Evolutionary conservation across 2,113 vertebrate species (phyloP).

Genomic region (Melozone crissalis): DNA sequence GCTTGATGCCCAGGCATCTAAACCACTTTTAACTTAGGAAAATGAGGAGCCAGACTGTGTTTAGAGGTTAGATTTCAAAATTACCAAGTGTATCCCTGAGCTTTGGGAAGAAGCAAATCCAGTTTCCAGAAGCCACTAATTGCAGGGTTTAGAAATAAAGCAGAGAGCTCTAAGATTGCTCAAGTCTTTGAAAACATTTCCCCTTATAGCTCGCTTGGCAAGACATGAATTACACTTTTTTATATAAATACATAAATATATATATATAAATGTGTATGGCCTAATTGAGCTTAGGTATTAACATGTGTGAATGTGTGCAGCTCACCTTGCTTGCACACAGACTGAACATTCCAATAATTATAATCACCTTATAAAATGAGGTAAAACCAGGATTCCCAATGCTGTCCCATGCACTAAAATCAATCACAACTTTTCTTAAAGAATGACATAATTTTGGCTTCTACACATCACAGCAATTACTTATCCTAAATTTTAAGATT

Average conservation of each 20-base stretch:
- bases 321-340: not conserved
- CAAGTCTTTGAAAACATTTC: not conserved
- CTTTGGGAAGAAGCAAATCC: conserved; percentile 38
- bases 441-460: not conserved
- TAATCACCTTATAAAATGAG: not conserved
- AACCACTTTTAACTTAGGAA: not conserved
- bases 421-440: not conserved
- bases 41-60: not conserved
- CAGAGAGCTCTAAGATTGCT: not conserved
- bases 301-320: not conserved
- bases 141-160: conserved; percentile 37
- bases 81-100: not conserved
- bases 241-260: not conserved
- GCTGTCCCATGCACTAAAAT: not conserved
- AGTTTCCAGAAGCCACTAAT: conserved; percentile 51
- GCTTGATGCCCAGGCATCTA: not conserved
- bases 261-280: not conserved
- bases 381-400: not conserved
- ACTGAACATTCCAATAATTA: not conserved
- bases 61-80: conserved; percentile 38
- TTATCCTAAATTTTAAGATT: not conserved
- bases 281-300: not conserved
- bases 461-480: not conserved
- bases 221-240: not conserved
- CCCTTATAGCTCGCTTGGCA: not conserved